Evolutionary conservation across 2,113 vertebrate genomes (phyloP).

Genomic region (Hepsetus odoe): DNA sequence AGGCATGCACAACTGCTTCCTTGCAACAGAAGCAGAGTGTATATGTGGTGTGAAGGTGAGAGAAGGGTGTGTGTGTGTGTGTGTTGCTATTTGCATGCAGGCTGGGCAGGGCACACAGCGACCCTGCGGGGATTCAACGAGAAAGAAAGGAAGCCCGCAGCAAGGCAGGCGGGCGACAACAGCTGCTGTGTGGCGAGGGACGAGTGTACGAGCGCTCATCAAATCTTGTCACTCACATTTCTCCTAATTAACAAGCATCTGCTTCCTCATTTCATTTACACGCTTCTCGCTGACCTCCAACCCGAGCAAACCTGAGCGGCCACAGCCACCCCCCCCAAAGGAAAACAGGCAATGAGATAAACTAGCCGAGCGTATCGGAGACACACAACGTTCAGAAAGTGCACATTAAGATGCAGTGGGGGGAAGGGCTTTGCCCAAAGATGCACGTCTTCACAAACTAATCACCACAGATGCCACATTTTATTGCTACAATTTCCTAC

Average conservation of each 20-base stretch:
- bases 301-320: constrained; percentile 52
- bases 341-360: neutral
- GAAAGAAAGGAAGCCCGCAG: constrained; percentile 42
- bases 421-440: neutral
- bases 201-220: constrained; percentile 89
- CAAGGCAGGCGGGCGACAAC: constrained; percentile 74
- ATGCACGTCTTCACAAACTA: neutral
- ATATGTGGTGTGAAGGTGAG: constrained; percentile 43
- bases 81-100: constrained; percentile 47
- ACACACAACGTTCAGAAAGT: constrained; percentile 48
- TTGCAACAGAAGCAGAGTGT: constrained; percentile 53
- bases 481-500: neutral
- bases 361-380: constrained; percentile 55
- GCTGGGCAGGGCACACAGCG: constrained; percentile 40
- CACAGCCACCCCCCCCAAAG: constrained; percentile 12
- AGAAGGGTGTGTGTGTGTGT: neutral
- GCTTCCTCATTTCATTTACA: constrained; percentile 88
- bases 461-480: neutral
- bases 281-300: constrained; percentile 78
- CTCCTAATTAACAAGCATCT: constrained; percentile 99
- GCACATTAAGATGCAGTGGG: neutral
- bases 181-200: constrained; percentile 94
- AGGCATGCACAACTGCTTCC: constrained; percentile 25
- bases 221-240: constrained; percentile 99
- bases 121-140: constrained; percentile 54